A percentile compares a stretch with the other conserved stretches of the same genome.
These are phyloP conservation scores for Holacanthus passer DNA, from an alignment of 2,113 vertebrate species.

Conservation along the genomic window DNA sequence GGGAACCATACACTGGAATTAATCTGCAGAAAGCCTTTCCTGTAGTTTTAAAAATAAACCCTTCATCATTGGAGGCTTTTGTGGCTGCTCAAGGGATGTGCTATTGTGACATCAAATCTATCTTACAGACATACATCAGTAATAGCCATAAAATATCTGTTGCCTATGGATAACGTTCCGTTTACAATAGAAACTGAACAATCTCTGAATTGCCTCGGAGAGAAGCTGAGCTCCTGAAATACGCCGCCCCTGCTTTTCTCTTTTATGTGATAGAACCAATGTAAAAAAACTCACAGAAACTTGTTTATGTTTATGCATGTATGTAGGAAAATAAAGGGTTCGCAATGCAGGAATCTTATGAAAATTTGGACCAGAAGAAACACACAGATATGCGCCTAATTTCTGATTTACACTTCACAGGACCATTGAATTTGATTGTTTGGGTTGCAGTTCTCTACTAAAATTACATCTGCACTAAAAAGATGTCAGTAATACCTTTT, in stretches of 20 bases:
- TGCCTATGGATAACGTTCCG: conserved; percentile 60
- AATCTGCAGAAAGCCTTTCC: conserved; percentile 81
- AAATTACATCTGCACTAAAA: conserved; percentile 7
- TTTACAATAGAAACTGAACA: conserved; percentile 40
- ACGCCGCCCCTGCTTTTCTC: neutral
- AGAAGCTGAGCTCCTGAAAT: conserved; percentile 44
- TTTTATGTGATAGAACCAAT: conserved; percentile 17
- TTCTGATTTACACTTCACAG: neutral
- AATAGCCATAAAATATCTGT: conserved; percentile 58
- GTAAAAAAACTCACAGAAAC: neutral
- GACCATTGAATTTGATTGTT: neutral
- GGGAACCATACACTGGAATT: conserved; percentile 74
- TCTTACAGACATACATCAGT: conserved; percentile 53
- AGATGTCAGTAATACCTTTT: conserved; percentile 1
- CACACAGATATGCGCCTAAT: neutral
- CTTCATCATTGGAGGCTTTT: conserved; percentile 70
- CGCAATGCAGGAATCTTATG: neutral
- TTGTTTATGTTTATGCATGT: neutral
- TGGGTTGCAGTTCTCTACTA: neutral
- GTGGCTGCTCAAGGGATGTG: conserved; percentile 64
- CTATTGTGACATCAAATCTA: conserved; percentile 72
- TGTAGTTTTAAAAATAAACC: conserved; percentile 82
- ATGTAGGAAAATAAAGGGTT: conserved; percentile 3
- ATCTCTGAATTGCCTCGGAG: conserved; percentile 29
- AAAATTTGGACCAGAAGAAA: conserved; percentile 5